These are phyloP conservation scores for Trichogramma dendrolimi DNA, from an alignment of 2,888 invertebrate species.

Conservation along the genomic window DNA sequence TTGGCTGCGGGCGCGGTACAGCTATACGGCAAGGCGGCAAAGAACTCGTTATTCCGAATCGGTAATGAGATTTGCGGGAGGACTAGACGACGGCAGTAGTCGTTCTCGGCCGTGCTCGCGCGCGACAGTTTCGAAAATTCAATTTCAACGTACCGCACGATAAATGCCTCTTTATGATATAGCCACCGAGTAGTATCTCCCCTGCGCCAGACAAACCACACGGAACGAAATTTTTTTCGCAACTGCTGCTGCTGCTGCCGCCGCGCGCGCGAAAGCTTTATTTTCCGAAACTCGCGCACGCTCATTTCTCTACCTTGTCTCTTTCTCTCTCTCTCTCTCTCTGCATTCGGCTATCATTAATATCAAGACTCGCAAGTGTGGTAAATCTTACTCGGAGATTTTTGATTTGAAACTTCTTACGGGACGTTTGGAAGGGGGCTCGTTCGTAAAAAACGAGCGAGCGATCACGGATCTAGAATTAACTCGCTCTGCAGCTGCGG, in stretches of 20 bases:
- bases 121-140: slow-evolving; percentile 13
- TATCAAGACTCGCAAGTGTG: slow-evolving; percentile 1
- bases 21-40: not conserved
- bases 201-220: too few species aligned
- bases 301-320: not conserved
- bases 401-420: not conserved
- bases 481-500: not conserved
- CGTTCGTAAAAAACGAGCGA: slow-evolving; percentile 10
- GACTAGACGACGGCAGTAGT: not conserved
- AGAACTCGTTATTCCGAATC: slow-evolving; percentile 9
- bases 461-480: not conserved
- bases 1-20: not conserved
- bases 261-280: not conserved
- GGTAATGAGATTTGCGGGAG: slow-evolving; percentile 17
- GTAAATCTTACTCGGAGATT: slow-evolving; percentile 15
- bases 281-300: not conserved
- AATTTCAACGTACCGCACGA: slow-evolving; percentile 2
- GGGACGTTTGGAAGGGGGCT: slow-evolving; percentile 1
- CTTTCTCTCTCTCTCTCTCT: not conserved
- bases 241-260: not conserved
- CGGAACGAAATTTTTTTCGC: not conserved
- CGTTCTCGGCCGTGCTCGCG: too few species aligned
- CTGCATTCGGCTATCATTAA: slow-evolving; percentile 9
- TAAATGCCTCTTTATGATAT: not conserved
- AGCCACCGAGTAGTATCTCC: too few species aligned